A percentile compares a stretch with the other conserved stretches of the same genome.
Conservation (phyloP, 2,113 vertebrate genomes). For the Myanophis thanlyinensis region DNA sequence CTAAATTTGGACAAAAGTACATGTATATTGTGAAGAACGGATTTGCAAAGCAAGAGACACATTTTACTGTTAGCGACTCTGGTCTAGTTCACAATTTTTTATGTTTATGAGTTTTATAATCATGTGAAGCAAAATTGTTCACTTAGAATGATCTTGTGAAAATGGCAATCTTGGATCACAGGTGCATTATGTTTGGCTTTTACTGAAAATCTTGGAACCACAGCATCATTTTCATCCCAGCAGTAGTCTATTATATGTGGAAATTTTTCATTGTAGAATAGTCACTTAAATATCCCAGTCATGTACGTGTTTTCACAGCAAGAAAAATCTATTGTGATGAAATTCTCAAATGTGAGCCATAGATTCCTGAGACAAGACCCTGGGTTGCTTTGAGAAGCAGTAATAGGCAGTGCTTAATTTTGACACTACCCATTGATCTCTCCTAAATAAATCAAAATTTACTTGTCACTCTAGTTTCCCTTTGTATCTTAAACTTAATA, state of each 20-base stretch:
- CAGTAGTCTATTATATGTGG: background rate
- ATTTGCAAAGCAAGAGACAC: conserved; percentile 44
- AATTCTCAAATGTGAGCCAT: conserved; percentile 13
- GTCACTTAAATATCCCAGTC: background rate
- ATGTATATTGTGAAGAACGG: conserved; percentile 42
- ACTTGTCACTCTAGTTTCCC: conserved; percentile 36
- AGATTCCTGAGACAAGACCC: conserved; percentile 40
- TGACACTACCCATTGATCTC: conserved; percentile 41
- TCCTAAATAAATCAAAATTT: conserved; percentile 30
- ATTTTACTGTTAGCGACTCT: conserved; percentile 25
- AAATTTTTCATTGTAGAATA: background rate
- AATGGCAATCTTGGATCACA: conserved; percentile 12
- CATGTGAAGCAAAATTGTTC: background rate
- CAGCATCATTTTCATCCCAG: background rate
- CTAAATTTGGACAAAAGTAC: conserved; percentile 40
- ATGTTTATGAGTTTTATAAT: background rate
- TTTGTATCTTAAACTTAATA: conserved; percentile 52
- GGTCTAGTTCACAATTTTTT: background rate
- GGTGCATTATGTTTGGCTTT: background rate
- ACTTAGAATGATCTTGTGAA: conserved; percentile 3
- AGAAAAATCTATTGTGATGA: background rate
- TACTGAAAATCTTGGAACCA: background rate
- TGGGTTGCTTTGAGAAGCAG: conserved; percentile 37
- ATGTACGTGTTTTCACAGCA: background rate
- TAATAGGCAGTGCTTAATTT: conserved; percentile 49